Evolutionary conservation across 2,888 invertebrate species (phyloP).

Genomic region (Rotaria sp.): DNA sequence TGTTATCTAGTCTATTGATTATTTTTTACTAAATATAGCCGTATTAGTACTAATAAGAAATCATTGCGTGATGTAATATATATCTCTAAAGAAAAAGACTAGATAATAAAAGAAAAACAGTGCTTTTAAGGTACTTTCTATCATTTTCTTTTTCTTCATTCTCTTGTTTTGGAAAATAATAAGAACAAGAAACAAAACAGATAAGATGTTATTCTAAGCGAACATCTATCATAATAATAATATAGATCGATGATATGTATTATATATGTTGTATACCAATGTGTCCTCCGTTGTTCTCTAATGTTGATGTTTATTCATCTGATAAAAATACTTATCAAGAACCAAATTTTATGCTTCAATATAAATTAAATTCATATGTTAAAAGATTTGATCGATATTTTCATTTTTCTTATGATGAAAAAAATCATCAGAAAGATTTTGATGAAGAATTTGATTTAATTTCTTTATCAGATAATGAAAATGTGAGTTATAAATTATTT

Average conservation of each 20-base stretch:
- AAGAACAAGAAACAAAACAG: not conserved
- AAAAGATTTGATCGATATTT: not conserved
- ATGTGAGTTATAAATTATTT: too few species aligned
- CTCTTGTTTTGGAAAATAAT: not conserved
- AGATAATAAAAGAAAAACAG: not conserved
- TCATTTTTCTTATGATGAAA: not conserved
- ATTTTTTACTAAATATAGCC: too few species aligned
- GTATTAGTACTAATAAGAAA: not conserved
- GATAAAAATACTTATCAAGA: not conserved
- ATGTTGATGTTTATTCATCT: not conserved
- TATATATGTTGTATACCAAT: not conserved
- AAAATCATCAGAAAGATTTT: not conserved
- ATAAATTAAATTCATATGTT: not conserved
- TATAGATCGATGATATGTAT: not conserved
- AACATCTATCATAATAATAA: not conserved
- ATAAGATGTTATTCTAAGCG: not conserved
- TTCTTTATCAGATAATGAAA: not conserved
- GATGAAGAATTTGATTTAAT: not conserved
- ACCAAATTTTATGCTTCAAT: not conserved
- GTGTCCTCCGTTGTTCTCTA: not conserved
- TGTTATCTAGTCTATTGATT: too few species aligned
- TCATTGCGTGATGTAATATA: not conserved
- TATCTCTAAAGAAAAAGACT: not conserved
- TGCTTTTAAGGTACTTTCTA: not conserved
- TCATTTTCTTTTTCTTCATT: not conserved